Percentiles rank a stretch among this genome's conserved stretches.
These are phyloP conservation scores for Brachycybe producta DNA, from an alignment of 2,888 invertebrate genomes.

Conservation along the genomic window DNA sequence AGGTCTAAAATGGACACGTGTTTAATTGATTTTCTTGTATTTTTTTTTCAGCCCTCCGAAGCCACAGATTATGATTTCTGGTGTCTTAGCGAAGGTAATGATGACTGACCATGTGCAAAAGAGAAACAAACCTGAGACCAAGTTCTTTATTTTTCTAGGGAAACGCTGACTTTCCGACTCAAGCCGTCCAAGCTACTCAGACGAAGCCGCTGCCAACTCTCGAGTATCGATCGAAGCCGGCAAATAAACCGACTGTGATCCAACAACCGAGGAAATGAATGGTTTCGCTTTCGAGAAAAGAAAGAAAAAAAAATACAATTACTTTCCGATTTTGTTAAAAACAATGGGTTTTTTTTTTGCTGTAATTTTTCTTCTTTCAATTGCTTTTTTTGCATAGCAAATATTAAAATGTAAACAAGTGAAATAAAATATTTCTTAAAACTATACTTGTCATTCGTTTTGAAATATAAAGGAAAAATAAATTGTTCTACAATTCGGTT, in stretches of 20 bases:
- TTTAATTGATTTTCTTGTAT: conserved; percentile 4
- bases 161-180: conserved; percentile 74
- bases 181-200: conserved; percentile 70
- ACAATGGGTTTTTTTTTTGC: too few species aligned
- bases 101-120: not conserved
- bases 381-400: too few species aligned
- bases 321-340: too few species aligned
- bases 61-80: conserved; percentile 53
- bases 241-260: conserved; percentile 47
- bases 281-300: too few species aligned
- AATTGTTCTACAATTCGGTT: too few species aligned
- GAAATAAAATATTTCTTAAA: too few species aligned
- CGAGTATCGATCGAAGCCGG: conserved; percentile 45
- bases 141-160: conserved; percentile 37
- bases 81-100: conserved; percentile 52
- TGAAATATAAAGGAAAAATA: too few species aligned
- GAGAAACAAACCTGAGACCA: too few species aligned
- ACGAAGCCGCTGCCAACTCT: conserved; percentile 62
- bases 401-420: too few species aligned
- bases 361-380: too few species aligned
- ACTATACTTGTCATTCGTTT: too few species aligned
- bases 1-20: not conserved
- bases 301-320: too few species aligned
- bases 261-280: conserved; percentile 77
- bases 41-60: conserved; percentile 51